Evolutionary conservation across 2,797 vertebrate species (phyloP), one percentile per base, ranked within the genome.

Genomic region (Amblyopsis hoosieri): DNA sequence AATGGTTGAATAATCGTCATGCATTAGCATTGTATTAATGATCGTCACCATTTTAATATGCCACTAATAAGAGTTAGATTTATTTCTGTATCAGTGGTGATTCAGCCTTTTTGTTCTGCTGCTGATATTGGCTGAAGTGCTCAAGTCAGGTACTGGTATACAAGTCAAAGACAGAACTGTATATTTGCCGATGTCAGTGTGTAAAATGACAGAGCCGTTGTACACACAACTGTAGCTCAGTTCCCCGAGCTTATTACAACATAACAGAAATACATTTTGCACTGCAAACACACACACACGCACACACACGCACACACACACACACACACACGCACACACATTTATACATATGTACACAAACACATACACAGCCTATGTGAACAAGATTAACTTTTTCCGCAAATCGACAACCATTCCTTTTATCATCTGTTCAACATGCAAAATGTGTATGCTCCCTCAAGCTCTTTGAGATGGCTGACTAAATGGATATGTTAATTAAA

Each of bases 11-110:
- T 92, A 88, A 92, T 90, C 84, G 82, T 85, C 90, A 77, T 84
- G 83, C 85, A 88, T 92, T 90, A 89, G 81, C 78, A 82, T 86
- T 62, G 73, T 85, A 89, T 91, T 91, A 90, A 89, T 89, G 85
- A 82, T 74, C 64, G 49, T 82, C 82, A 75, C 74, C 78, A 73
- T 85, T 85, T 86, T 88, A 89, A 85, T 73, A 86, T 86, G 83
- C 80, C 80, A 74, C 78, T 87, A 82, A 85, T 87, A 78, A 71
- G 82, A 86, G 84, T 77, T 77, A 80, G 76, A 89, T 89, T 73
- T 83, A 87, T 90, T 84, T 82, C 68, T 62, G 74, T 76, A 84
- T 63, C 3, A 29, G 67, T 74, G 50, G 60, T 58, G 67, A 53
- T 65, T 23, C 12, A 61, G 64, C 1, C 19, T 29, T 59, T 64